A percentile compares a stretch with the other conserved stretches of the same genome.
Conservation (phyloP, 64 coral and sea anemone genomes). For the Platygyra sinensis region DNA sequence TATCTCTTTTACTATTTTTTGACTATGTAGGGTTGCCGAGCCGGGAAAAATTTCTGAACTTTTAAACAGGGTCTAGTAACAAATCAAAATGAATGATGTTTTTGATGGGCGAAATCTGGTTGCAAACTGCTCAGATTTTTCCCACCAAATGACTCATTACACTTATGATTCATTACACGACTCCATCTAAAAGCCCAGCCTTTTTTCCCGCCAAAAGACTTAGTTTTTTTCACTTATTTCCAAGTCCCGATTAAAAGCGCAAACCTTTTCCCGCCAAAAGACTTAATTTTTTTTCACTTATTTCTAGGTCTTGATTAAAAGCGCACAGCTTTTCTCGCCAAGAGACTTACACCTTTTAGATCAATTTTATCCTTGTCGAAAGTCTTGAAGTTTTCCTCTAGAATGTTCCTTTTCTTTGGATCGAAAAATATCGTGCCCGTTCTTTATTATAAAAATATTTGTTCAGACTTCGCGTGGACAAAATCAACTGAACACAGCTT, state of each 20-base stretch:
- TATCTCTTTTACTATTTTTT: not conserved
- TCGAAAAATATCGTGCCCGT: too few species aligned
- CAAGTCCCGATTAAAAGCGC: not conserved
- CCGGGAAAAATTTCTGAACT: not conserved
- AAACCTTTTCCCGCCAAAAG: not conserved
- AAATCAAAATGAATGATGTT: not conserved
- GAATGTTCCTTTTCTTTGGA: too few species aligned
- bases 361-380: not conserved
- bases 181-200: not conserved
- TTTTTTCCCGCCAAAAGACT: not conserved
- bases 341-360: not conserved
- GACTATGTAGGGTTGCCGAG: not conserved
- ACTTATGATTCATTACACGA: not conserved
- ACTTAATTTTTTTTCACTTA: not conserved
- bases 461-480: too few species aligned
- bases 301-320: too few species aligned
- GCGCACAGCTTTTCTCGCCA: too few species aligned
- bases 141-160: not conserved
- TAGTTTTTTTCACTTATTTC: not conserved
- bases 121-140: not conserved
- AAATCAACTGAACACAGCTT: too few species aligned
- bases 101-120: not conserved
- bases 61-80: not conserved
- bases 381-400: too few species aligned
- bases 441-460: too few species aligned